These are phyloP conservation scores for Phrynocephalus guinanensis DNA, from an alignment of 2,797 vertebrate species.

Conservation along the genomic window DNA sequence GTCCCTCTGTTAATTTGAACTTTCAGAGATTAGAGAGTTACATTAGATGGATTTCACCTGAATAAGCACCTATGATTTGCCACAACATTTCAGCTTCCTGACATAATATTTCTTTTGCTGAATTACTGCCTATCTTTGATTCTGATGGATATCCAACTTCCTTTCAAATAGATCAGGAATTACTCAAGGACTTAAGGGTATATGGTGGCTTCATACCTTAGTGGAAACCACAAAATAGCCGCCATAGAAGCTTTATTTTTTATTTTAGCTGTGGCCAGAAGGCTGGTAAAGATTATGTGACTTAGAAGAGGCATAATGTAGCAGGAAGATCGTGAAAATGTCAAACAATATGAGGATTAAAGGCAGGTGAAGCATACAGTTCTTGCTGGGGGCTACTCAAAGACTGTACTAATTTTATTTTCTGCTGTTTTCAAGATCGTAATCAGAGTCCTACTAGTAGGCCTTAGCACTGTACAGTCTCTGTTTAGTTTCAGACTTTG, in stretches of 20 bases:
- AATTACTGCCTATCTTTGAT: background rate
- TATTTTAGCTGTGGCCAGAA: background rate
- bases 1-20: background rate
- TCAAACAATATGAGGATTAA: slow-evolving; percentile 42
- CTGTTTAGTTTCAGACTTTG: slow-evolving; percentile 17
- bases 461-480: background rate
- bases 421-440: slow-evolving; percentile 39
- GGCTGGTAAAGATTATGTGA: slow-evolving; percentile 31
- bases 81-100: background rate
- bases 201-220: background rate
- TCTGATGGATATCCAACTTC: slow-evolving; percentile 2
- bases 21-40: background rate
- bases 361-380: slow-evolving; percentile 14
- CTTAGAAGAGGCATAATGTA: slow-evolving; percentile 40
- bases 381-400: slow-evolving; percentile 32
- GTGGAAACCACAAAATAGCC: background rate
- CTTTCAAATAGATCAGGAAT: slow-evolving; percentile 15
- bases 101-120: background rate
- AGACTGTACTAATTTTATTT: slow-evolving; percentile 48
- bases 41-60: too few species aligned
- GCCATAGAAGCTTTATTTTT: background rate
- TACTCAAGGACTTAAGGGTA: background rate
- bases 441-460: slow-evolving; percentile 28
- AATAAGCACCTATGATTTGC: background rate
- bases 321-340: slow-evolving; percentile 33